These are phyloP conservation scores for Corydoras sp. DNA, from an alignment of 2,113 vertebrate genomes.

Conservation along the genomic window DNA sequence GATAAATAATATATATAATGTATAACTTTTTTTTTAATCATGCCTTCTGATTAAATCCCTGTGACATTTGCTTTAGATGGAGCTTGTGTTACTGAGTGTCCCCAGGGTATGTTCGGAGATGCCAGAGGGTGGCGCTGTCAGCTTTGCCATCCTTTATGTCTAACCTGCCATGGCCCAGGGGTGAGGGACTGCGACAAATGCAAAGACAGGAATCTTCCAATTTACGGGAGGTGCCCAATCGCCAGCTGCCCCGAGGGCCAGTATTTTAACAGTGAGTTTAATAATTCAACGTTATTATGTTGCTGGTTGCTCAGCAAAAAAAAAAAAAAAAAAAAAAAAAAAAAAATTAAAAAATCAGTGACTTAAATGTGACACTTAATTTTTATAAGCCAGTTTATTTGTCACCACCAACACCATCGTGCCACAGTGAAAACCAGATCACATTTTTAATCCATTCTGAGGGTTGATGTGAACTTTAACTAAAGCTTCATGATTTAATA, in stretches of 20 bases:
- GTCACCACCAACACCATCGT: no score
- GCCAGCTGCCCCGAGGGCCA: slow-evolving; percentile 62
- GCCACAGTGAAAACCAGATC: no score
- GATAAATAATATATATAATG: background rate
- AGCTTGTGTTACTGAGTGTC: slow-evolving; percentile 65
- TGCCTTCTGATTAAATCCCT: background rate
- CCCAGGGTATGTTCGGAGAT: slow-evolving; percentile 60
- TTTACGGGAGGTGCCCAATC: slow-evolving; percentile 65
- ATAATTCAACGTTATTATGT: background rate
- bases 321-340: background rate
- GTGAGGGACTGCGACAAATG: slow-evolving; percentile 66
- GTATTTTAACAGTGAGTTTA: slow-evolving; percentile 64
- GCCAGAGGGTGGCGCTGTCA: slow-evolving; percentile 66
- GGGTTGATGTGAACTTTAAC: no score
- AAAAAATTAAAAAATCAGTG: no score
- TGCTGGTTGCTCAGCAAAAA: background rate
- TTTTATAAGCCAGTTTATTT: background rate
- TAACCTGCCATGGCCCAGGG: slow-evolving; percentile 62
- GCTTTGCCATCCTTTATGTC: slow-evolving; percentile 66
- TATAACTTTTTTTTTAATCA: background rate
- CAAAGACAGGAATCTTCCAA: slow-evolving; percentile 54
- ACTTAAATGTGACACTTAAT: background rate
- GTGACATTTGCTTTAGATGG: slow-evolving; percentile 47
- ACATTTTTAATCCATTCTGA: no score
- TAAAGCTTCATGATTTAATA: no score